Evolutionary conservation across 2,113 vertebrate species (phyloP).

Genomic region (Hyperopisus bebe): DNA sequence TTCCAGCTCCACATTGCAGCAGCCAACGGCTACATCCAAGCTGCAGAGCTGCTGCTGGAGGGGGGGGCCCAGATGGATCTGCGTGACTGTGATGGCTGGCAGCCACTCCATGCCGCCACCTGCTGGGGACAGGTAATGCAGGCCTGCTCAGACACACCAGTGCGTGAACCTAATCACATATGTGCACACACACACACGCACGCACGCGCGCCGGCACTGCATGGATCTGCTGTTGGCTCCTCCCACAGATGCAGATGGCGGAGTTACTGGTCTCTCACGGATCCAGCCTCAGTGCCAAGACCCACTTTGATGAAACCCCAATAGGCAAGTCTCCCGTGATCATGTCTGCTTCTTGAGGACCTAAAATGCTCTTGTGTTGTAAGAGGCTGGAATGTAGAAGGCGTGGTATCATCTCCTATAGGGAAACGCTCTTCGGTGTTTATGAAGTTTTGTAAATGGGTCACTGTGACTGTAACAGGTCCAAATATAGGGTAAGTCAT

Average conservation of each 20-base stretch:
- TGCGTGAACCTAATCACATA: neutral
- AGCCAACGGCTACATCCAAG: conserved; percentile 87
- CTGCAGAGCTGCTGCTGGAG: conserved; percentile 86
- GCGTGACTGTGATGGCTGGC: conserved; percentile 88
- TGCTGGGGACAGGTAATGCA: conserved; percentile 81
- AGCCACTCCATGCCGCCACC: conserved; percentile 89
- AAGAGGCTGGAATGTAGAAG: neutral
- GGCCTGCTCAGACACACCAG: too few species aligned
- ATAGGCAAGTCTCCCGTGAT: conserved; percentile 68
- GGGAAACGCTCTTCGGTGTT: neutral
- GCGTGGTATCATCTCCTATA: neutral
- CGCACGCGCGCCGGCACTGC: neutral
- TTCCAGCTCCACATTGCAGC: conserved; percentile 83
- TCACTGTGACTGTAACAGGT: neutral
- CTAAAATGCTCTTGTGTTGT: neutral
- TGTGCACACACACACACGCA: neutral
- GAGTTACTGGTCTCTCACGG: conserved; percentile 90
- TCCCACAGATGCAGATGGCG: conserved; percentile 85
- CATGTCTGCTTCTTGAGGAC: neutral
- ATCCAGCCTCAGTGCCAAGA: conserved; percentile 87
- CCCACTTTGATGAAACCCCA: conserved; percentile 90
- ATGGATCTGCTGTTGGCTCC: neutral
- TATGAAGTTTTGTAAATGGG: neutral
- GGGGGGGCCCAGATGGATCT: conserved; percentile 79
- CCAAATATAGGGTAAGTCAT: neutral